A percentile compares a stretch with the other conserved stretches of the same genome.
phyloP scores from a whole-genome alignment of 2,113 vertebrate genomes.

The Oryctolagus cuniculus region mOryCun1.1 NC_091444.1:60264501-60265000 shows the following conservation, averaged over 20 bases:
- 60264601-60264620: background rate
- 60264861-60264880: background rate
- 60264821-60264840: background rate
- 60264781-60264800: background rate
- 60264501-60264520: background rate
- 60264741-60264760: background rate
- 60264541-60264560: background rate
- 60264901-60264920: background rate
- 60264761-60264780: background rate
- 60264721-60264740: background rate
- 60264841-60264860: too few species aligned
- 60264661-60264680: background rate
- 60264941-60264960: background rate
- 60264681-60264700: background rate
- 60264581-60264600: background rate
- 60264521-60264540: background rate
- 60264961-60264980: background rate
- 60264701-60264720: background rate
- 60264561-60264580: background rate
- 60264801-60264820: background rate
- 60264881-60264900: background rate
- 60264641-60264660: background rate
- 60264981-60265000: constrained; percentile 32
- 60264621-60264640: background rate
- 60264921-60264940: background rate